Evolutionary conservation across 35 echinoderm and acorn worm genomes (phyloP), one percentile per base, ranked within the genome.

Genomic region (Patiria miniata): DNA sequence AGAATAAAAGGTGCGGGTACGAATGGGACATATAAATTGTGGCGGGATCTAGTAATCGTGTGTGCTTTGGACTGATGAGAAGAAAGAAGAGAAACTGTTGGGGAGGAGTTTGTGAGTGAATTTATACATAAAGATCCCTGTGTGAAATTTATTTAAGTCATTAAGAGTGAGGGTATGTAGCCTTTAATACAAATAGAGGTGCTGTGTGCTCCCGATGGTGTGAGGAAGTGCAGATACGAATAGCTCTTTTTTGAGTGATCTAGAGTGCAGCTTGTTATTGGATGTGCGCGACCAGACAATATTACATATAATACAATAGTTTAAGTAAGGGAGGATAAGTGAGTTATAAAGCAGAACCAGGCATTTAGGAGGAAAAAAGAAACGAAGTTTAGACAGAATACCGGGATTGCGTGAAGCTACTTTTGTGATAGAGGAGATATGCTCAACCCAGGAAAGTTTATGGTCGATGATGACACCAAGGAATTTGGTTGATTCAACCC

Each of bases 371-470:
- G 61, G 61, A 26, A 69, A 12, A 23, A 69, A 69, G 34, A 9
- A 34, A 69, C 61, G 61, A 22, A 69, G 14, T 34, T 69, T 69
- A 23, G 61, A 69, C 10, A 69, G 14, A 29, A 69, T 6, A 34
- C 18, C 26, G 34, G 61, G 12, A 29, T 69, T 69, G 28, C 61
- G 7, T 22, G 9, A 69, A 23, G 28, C 18, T 1, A 69, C 26
- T 69, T 69, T 69, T 12, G 19, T 69, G 18, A 69, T 34, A 29
- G 61, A 69, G 28, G 61, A 69, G 61, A 69, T 69, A 69, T 69
- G 61, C 26, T 69, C 61, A 23, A 23, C 14, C 61, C 61, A 69
- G 8, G 61, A 69, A 14, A 69, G 28, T 21, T 69, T 69, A 22
- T 36, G 28, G 26, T 69, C 61, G 23, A 69, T 69, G 34, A 69